Evolutionary conservation across 2,888 invertebrate species (phyloP).

Genomic region (Oligia fasciuncula): DNA sequence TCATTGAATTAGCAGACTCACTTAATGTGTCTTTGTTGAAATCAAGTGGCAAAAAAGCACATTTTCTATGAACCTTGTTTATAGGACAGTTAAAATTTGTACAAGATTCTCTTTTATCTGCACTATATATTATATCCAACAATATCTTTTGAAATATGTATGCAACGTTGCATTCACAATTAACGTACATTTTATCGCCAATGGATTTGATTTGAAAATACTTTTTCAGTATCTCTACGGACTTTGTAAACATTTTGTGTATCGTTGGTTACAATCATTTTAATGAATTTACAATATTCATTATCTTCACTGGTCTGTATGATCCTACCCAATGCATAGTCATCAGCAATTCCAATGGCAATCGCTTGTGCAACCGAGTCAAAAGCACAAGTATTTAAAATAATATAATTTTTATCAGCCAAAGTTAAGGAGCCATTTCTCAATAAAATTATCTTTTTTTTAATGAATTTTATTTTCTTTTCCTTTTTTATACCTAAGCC

Average conservation of each 20-base stretch:
- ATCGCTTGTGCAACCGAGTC: constrained; percentile 43
- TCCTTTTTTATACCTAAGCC: constrained; percentile 9
- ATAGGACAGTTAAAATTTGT: constrained; percentile 6
- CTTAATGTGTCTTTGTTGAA: constrained; percentile 16
- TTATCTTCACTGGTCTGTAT: constrained; percentile 16
- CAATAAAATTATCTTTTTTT: constrained; percentile 29
- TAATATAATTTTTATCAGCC: constrained; percentile 34
- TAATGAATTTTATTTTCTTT: not conserved
- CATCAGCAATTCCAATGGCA: constrained; percentile 37
- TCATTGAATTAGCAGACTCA: not conserved
- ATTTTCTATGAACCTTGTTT: constrained; percentile 13
- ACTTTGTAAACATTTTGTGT: constrained; percentile 35
- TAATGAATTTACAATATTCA: not conserved
- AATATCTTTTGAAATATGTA: constrained; percentile 48
- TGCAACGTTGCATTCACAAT: constrained; percentile 14
- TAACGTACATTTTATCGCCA: constrained; percentile 36
- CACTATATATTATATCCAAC: constrained; percentile 36
- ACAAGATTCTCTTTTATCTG: constrained; percentile 20
- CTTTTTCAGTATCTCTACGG: constrained; percentile 28
- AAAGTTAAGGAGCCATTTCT: constrained; percentile 34
- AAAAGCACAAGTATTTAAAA: constrained; percentile 43
- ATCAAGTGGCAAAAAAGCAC: constrained; percentile 20
- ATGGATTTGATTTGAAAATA: constrained; percentile 14
- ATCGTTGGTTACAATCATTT: constrained; percentile 27
- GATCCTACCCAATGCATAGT: constrained; percentile 26